Evolutionary conservation across 2,797 vertebrate genomes (phyloP), one percentile per base, ranked within the genome.

Genomic region (Sebastes vulpes): DNA sequence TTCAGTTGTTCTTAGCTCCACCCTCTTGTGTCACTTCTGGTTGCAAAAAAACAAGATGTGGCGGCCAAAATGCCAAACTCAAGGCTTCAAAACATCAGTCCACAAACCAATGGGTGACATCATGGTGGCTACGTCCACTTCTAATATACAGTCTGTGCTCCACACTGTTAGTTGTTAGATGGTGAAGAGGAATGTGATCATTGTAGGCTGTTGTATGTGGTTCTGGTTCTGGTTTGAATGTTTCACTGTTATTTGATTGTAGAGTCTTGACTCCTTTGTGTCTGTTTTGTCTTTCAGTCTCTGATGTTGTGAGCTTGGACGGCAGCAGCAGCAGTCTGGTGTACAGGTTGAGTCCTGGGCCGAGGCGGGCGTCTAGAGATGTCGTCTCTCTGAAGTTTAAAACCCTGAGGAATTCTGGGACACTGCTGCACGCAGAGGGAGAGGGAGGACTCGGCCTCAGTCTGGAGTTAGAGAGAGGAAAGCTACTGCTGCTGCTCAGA

Each of bases 341-440:
- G 87, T 98, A 96, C 95, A 95, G 91, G 89, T 92, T 95, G 84
- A 95, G 94, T 85, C 89, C 95, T 54, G 94, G 95, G 72, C 76
- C 81, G 31, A 92, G 75, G 76, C 94, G 74, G 46, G 69, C 87
- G 6, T 23, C 94, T 89, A 97, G 94, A 94, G 97, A 98, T 42
- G 89, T 95, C 48, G 92, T 99, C 75, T 96, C 97, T 61, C 92
- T 99, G 93, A 97, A 98, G 94, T 98, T 99, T 94, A 98, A 98
- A 95, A 97, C 97, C 76, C 92, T 96, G 89, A 94, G 94, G 94
- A 98, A 97, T 81, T 96, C 96, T 72, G 98, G 98, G 82, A 94
- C 95, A 61, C 92, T 99, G 69, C 93, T 99, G 42, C 96, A 97
- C 26, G 94, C 95, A 35, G 90, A 95, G 82, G 97, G 96, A 72